Evolutionary conservation across 2,888 invertebrate genomes (phyloP).

Genomic region (Zhuqinia jingwanae): DNA sequence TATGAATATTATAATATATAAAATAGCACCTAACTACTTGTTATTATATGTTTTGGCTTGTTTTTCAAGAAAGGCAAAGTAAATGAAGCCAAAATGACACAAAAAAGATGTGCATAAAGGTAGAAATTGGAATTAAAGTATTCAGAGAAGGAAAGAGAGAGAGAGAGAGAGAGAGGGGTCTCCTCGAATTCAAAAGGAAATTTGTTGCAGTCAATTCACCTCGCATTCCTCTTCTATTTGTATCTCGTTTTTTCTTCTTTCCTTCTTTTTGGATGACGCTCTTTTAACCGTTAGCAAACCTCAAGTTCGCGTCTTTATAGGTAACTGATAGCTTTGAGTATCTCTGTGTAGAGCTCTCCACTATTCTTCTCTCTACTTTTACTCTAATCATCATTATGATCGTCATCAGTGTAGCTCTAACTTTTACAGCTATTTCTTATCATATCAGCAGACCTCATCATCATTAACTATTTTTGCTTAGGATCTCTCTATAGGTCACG

Average conservation of each 20-base stretch:
- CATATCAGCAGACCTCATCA: conserved; percentile 14
- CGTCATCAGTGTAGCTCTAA: conserved; percentile 57
- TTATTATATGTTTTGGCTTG: too few species aligned
- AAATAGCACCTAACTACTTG: neutral
- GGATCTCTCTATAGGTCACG: too few species aligned
- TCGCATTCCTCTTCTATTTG: conserved; percentile 33
- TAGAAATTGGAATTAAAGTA: conserved; percentile 48
- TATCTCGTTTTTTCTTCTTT: conserved; percentile 18
- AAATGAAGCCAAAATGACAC: conserved; percentile 3
- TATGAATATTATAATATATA: neutral
- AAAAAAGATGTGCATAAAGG: conserved; percentile 9
- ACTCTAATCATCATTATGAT: conserved; percentile 57
- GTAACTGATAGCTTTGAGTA: conserved; percentile 55
- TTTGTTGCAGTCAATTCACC: conserved; percentile 56
- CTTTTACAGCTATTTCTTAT: conserved; percentile 31
- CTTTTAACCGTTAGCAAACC: neutral
- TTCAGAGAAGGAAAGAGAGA: neutral
- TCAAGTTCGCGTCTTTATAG: conserved; percentile 11
- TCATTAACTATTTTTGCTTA: too few species aligned
- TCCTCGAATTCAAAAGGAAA: conserved; percentile 48
- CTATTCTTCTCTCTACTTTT: conserved; percentile 16
- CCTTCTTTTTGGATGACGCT: conserved; percentile 16
- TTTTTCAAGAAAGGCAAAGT: too few species aligned
- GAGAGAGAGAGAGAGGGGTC: too few species aligned
- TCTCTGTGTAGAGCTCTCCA: conserved; percentile 31